These are phyloP conservation scores for Strigops habroptila DNA, from an alignment of 2,113 vertebrate species.

Conservation along the genomic window DNA sequence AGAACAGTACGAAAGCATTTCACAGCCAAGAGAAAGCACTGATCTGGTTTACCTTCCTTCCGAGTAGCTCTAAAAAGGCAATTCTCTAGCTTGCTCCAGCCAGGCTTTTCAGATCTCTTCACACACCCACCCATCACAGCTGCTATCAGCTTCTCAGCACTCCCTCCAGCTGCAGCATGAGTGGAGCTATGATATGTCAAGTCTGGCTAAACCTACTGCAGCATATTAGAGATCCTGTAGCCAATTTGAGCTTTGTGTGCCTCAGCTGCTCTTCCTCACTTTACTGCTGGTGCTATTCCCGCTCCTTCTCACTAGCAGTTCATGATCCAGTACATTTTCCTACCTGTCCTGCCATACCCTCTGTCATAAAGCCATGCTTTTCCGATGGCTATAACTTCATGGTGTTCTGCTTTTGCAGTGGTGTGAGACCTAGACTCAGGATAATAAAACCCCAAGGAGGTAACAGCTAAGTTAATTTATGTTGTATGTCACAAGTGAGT, in stretches of 20 bases:
- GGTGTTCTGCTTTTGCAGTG: background rate
- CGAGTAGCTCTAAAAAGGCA: background rate
- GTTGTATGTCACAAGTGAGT: background rate
- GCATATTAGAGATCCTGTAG: background rate
- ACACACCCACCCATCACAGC: background rate
- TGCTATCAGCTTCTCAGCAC: background rate
- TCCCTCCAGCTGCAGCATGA: background rate
- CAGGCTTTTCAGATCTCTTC: background rate
- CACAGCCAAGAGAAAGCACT: background rate
- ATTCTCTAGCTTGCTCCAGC: background rate
- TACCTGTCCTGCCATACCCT: background rate
- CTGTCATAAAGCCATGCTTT: background rate
- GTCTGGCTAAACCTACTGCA: background rate
- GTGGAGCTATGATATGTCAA: background rate
- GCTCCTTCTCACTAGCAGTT: background rate
- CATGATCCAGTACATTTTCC: background rate
- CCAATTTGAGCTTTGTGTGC: background rate
- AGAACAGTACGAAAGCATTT: background rate
- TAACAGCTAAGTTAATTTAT: background rate
- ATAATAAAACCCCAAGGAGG: background rate
- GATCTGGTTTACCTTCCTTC: background rate
- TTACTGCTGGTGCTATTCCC: background rate
- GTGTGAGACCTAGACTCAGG: background rate
- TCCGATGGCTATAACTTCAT: background rate
- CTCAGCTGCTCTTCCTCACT: background rate